Evolutionary conservation across 2,888 invertebrate genomes (phyloP), one percentile per base, ranked within the genome.

Genomic region (Monochamus alternatus): DNA sequence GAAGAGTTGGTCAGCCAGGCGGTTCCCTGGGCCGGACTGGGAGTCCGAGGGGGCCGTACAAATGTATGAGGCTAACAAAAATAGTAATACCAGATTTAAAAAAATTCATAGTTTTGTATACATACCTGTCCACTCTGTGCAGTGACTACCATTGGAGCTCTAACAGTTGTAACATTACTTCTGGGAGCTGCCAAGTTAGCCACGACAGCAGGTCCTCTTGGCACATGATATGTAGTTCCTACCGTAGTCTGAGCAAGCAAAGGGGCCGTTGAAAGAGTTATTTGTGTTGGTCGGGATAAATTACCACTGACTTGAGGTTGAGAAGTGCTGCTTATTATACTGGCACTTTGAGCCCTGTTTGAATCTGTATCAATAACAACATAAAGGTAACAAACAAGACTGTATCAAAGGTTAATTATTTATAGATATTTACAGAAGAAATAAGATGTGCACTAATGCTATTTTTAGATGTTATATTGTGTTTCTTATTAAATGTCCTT

Each of bases 161-260:
- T 83, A 12, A 89, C 88, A 64, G 87, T 86, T 12, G 93, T 91
- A 5, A 94, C 92, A 75, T 91, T 91, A 51, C 91, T 90, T 73
- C 94, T 91, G 0, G 94, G 93, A 7, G 94, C 93, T 10, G 94
- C 93, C 30, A 95, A 91, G 79, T 93, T 94, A 0, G 95, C 95
- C 3, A 94, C 95, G 10, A 94, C 94, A 0, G 94, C 94, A 14
- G 94, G 92, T 1, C 95, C 95, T 75, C 92, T 84, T 7, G 89
- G 89, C 5, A 89, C 89, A 83, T 89, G 89, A 80, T 88, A 89
- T 14, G 88, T 86, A 9, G 87, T 82, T 60, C 87, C 88, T 22
- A 85, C 79, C 32, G 86, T 78, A 58, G 81, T 86, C 75, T 85
- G 86, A 9, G 86, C 84, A n/a, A 87, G 85, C 8, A 87, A 84